phyloP scores from a whole-genome alignment of 2,888 invertebrate genomes.

The Drosophila nigricruria region DNA sequence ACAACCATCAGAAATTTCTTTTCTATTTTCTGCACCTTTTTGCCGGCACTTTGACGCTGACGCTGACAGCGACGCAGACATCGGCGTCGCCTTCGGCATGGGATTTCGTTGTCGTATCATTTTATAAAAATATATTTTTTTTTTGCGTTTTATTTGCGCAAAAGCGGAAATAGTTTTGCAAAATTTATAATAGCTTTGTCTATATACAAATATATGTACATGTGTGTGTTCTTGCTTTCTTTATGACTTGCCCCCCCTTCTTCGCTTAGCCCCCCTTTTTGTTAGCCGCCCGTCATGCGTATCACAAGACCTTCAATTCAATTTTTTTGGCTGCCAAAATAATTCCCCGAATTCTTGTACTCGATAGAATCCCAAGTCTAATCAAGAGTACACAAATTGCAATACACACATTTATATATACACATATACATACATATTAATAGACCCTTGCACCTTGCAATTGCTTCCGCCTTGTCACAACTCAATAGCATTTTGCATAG shows the following conservation, averaged over 20 bases:
- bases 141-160: slow-evolving; percentile 53
- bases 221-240: slow-evolving; percentile 13
- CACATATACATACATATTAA: background rate
- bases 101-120: slow-evolving; percentile 25
- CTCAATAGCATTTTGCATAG: slow-evolving; percentile 36
- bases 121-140: slow-evolving; percentile 29
- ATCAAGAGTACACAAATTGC: slow-evolving; percentile 32
- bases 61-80: slow-evolving; percentile 28
- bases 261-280: background rate
- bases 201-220: too few species aligned
- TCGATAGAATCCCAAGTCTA: slow-evolving; percentile 19
- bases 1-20: slow-evolving; percentile 29
- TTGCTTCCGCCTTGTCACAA: slow-evolving; percentile 45
- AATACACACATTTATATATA: background rate
- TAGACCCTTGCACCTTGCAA: slow-evolving; percentile 3
- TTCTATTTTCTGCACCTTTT: slow-evolving; percentile 42
- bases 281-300: slow-evolving; percentile 24
- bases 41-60: slow-evolving; percentile 54
- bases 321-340: slow-evolving; percentile 41
- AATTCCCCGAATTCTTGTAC: slow-evolving; percentile 40
- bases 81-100: slow-evolving; percentile 12
- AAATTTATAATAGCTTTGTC: slow-evolving; percentile 31
- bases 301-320: slow-evolving; percentile 56
- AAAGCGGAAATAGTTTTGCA: slow-evolving; percentile 76
- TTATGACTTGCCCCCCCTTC: slow-evolving; percentile 9